Conservation (phyloP, 1,140 invertebrate species). For the Macrosteles quadrilineatus region DNA sequence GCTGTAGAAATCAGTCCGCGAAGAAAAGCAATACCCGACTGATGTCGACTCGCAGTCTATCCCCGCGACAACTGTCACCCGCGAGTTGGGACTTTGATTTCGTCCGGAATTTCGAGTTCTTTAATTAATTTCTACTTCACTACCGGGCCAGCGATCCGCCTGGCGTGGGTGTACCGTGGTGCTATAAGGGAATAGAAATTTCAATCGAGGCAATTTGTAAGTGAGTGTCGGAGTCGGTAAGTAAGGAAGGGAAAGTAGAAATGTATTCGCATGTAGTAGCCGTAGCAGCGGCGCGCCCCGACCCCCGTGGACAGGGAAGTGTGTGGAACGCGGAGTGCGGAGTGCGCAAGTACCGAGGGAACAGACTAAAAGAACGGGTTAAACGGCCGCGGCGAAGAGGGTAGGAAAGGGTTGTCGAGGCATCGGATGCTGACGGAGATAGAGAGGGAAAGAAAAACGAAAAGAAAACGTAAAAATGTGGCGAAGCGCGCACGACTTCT, state of each 20-base stretch:
- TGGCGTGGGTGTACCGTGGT: neutral
- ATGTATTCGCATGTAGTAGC: slow-evolving; percentile 11
- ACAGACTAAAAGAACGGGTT: slow-evolving; percentile 26
- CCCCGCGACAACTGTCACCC: too few species aligned
- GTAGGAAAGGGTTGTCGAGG: slow-evolving; percentile 33
- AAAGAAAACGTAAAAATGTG: slow-evolving; percentile 39
- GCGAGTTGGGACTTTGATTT: too few species aligned
- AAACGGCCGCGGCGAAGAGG: slow-evolving; percentile 28
- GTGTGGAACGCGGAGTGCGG: too few species aligned
- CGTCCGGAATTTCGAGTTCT: too few species aligned
- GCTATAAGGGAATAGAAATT: slow-evolving; percentile 11
- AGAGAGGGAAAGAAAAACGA: slow-evolving; percentile 33
- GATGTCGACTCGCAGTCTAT: too few species aligned
- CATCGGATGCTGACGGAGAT: slow-evolving; percentile 37
- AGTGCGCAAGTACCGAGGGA: slow-evolving; percentile 17
- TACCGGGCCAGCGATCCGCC: too few species aligned
- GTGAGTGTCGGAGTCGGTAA: slow-evolving; percentile 12
- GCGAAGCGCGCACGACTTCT: slow-evolving; percentile 41
- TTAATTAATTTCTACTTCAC: too few species aligned
- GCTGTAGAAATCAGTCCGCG: too few species aligned
- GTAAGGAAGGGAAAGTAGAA: slow-evolving; percentile 13
- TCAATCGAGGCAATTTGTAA: slow-evolving; percentile 16
- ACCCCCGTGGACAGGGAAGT: too few species aligned
- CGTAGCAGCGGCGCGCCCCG: neutral
- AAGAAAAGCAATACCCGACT: too few species aligned